Evolutionary conservation across 23 tunicate species (phyloP).

Genomic region (Phallusia fumigata): DNA sequence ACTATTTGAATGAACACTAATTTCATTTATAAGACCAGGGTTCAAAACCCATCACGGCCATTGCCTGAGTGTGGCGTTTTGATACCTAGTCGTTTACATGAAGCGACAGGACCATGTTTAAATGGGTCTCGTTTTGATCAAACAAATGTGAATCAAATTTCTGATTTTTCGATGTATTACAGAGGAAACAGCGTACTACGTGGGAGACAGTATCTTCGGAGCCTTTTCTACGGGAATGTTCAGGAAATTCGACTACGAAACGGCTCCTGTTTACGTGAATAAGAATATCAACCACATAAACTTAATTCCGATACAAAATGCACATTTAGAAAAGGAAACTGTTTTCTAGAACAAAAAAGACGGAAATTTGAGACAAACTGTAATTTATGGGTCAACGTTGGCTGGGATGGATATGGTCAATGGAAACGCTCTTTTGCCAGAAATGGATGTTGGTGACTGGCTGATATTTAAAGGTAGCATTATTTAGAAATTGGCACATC

Average conservation of each 20-base stretch:
- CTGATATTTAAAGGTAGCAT: constrained; percentile 7
- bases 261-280: neutral
- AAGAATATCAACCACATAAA: neutral
- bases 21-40: no score
- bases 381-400: neutral
- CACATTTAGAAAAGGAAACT: no score
- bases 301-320: no score
- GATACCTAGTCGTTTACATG: no score
- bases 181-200: constrained; percentile 4
- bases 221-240: constrained; percentile 3
- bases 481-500: no score
- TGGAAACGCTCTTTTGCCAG: neutral
- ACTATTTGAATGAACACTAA: no score
- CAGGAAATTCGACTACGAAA: neutral
- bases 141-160: no score
- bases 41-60: no score
- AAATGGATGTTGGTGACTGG: neutral
- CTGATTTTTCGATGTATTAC: neutral
- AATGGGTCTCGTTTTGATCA: no score
- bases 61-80: no score
- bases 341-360: neutral
- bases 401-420: constrained; percentile 1
- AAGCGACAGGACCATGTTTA: no score
- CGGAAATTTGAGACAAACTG: neutral
- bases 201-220: neutral